A percentile compares a stretch with the other conserved stretches of the same genome.
These are phyloP conservation scores for Muntiacus reevesi DNA, from an alignment of 2,113 vertebrate genomes.

Conservation along the genomic window DNA sequence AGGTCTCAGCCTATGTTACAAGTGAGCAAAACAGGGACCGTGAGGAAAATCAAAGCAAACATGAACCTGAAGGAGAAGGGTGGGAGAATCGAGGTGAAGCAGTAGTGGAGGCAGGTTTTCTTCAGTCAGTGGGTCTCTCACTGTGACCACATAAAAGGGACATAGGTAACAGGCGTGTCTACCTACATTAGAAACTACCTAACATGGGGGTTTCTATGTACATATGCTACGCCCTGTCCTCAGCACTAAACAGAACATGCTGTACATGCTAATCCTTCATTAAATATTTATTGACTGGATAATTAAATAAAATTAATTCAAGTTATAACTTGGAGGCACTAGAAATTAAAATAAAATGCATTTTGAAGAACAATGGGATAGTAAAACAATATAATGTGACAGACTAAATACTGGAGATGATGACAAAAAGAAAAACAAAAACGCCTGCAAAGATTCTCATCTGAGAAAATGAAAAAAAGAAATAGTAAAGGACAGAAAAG, in stretches of 20 bases:
- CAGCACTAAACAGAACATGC: not conserved
- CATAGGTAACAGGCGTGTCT: not conserved
- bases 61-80: not conserved
- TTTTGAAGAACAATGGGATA: not conserved
- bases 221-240: not conserved
- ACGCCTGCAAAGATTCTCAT: not conserved
- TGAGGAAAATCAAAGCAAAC: not conserved
- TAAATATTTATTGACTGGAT: not conserved
- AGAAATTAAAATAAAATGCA: not conserved
- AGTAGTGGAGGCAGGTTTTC: not conserved
- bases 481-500: not conserved
- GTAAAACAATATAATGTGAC: not conserved
- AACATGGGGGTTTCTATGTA: not conserved
- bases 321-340: not conserved
- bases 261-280: not conserved
- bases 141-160: not conserved
- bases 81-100: not conserved
- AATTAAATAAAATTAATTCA: not conserved
- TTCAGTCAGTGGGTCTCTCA: not conserved
- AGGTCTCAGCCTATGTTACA: not conserved
- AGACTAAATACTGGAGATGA: not conserved
- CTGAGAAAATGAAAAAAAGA: not conserved
- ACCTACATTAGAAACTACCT: not conserved
- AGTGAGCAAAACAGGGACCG: not conserved
- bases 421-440: not conserved